Evolutionary conservation across 2,797 vertebrate species (phyloP).

Genomic region (Labeo calbasu): DNA sequence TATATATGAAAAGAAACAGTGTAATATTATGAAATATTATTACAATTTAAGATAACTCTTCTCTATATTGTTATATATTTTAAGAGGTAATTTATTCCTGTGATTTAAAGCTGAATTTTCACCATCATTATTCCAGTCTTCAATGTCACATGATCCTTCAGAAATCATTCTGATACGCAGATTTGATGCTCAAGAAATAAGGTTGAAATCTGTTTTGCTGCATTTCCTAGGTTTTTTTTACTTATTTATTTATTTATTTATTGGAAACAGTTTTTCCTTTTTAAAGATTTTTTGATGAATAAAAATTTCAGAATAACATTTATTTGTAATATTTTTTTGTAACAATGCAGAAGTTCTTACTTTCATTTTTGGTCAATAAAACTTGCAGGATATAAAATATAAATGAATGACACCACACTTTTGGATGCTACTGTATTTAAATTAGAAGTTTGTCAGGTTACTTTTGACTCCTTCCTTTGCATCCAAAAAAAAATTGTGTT

Average conservation of each 20-base stretch:
- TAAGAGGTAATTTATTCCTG: too few species aligned
- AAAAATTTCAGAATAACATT: neutral
- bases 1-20: neutral
- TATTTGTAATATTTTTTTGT: neutral
- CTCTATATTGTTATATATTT: neutral
- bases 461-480: neutral
- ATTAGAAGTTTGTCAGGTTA: neutral
- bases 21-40: neutral
- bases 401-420: neutral
- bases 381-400: neutral
- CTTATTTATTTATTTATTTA: neutral
- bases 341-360: neutral
- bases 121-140: too few species aligned
- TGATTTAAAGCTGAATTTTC: neutral
- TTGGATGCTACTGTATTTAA: neutral
- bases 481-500: slow-evolving; percentile 8
- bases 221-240: too few species aligned
- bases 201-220: too few species aligned
- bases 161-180: too few species aligned
- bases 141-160: too few species aligned
- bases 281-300: neutral
- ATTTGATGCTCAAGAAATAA: too few species aligned
- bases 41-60: neutral
- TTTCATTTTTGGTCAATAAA: neutral
- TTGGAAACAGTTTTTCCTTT: neutral